Percentiles rank a stretch among this genome's conserved stretches.
Evolutionary conservation across 2,113 vertebrate genomes (phyloP).

Genomic region (Cyprinodon brontotheroides): DNA sequence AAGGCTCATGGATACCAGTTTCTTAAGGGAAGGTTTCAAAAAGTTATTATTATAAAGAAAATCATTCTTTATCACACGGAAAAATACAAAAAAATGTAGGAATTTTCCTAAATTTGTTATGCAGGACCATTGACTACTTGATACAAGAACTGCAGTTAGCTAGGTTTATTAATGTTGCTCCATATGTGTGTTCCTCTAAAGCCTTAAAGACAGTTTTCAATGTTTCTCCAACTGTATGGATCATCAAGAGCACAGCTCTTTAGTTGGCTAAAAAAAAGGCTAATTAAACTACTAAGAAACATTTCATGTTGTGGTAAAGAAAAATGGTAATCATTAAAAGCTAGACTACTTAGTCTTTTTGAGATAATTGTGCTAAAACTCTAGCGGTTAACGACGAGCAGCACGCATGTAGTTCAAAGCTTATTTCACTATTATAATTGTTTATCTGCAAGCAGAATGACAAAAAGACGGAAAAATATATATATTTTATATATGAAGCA

Average conservation of each 20-base stretch:
- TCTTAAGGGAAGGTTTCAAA: neutral
- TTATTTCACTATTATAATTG: neutral
- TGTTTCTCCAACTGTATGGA: no score
- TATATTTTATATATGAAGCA: neutral
- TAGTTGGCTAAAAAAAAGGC: neutral
- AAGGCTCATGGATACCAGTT: neutral
- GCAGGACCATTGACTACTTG: no score
- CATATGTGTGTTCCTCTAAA: neutral
- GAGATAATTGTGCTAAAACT: neutral
- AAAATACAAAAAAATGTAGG: neutral
- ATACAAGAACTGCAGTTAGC: neutral
- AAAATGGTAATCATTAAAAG: no score
- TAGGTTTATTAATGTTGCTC: neutral
- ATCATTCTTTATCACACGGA: neutral
- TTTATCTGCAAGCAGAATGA: neutral
- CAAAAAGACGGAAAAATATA: no score
- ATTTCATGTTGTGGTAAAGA: no score
- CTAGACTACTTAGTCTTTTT: neutral
- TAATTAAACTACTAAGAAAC: neutral
- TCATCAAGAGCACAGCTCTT: neutral
- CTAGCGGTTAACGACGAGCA: neutral
- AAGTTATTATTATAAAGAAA: no score
- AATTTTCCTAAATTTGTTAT: no score
- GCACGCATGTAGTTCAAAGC: neutral
- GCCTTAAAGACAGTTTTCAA: neutral